Conservation (phyloP, 2,797 vertebrate species). For the Danio kyathit region DNA sequence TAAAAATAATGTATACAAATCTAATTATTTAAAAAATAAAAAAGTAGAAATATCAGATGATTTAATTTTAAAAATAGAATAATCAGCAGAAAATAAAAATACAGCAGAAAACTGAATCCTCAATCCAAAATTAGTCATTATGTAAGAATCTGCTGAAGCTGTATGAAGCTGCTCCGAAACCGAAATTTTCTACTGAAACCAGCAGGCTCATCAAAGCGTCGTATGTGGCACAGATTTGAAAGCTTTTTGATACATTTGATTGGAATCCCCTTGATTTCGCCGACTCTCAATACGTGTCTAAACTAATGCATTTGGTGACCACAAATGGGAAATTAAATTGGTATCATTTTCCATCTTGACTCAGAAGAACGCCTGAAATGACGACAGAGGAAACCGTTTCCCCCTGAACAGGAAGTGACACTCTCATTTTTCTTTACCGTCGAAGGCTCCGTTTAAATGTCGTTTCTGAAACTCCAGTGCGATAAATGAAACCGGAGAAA, state of each 20-base stretch:
- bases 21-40: too few relatives aligned
- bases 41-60: too few relatives aligned
- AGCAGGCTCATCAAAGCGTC: slow-evolving; percentile 26
- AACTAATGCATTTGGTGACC: slow-evolving; percentile 45
- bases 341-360: slow-evolving; percentile 59
- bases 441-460: slow-evolving; percentile 33
- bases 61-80: too few relatives aligned
- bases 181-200: slow-evolving; percentile 32
- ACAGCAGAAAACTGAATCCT: too few relatives aligned
- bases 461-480: slow-evolving; percentile 54
- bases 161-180: background rate
- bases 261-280: slow-evolving; percentile 48
- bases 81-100: too few relatives aligned
- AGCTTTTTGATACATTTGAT: background rate
- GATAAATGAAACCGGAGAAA: slow-evolving; percentile 56
- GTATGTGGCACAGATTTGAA: slow-evolving; percentile 31
- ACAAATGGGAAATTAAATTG: slow-evolving; percentile 64
- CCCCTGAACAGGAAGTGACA: slow-evolving; percentile 55
- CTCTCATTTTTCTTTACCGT: slow-evolving; percentile 53
- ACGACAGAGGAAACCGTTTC: slow-evolving; percentile 48
- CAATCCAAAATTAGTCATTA: background rate
- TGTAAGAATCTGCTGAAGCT: background rate
- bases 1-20: too few relatives aligned
- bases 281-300: slow-evolving; percentile 27
- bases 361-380: slow-evolving; percentile 55